Conservation (phyloP, 2,888 invertebrate genomes). For the Aleiodes leptofemur region DNA sequence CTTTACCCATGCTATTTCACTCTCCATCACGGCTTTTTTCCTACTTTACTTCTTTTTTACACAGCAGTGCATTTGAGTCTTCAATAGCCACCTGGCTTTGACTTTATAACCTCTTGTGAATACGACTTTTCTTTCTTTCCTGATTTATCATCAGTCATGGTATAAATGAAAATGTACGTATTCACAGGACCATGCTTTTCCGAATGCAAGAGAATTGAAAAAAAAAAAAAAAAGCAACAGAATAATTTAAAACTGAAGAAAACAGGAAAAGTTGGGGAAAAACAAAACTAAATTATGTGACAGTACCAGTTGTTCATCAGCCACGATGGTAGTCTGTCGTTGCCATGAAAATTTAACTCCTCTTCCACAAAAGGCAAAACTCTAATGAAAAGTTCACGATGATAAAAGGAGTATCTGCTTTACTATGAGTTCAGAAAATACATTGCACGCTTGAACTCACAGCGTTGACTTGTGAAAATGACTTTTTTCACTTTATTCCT, state of each 20-base stretch:
- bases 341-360: constrained; percentile 62
- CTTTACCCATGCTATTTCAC: neutral
- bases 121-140: neutral
- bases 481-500: constrained; percentile 29
- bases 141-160: neutral
- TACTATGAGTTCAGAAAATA: neutral
- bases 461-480: constrained; percentile 23
- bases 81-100: constrained; percentile 33
- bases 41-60: neutral
- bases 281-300: constrained; percentile 9
- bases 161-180: constrained; percentile 21
- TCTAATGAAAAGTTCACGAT: constrained; percentile 54
- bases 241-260: constrained; percentile 34
- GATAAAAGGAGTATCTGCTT: constrained; percentile 26
- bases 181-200: neutral
- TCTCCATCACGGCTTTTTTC: neutral
- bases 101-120: constrained; percentile 7
- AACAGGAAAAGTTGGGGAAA: constrained; percentile 27
- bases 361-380: constrained; percentile 53
- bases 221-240: constrained; percentile 20
- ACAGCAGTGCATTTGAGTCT: constrained; percentile 15
- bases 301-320: constrained; percentile 11
- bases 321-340: constrained; percentile 38
- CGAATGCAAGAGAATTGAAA: constrained; percentile 21
- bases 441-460: constrained; percentile 1